phyloP scores from a whole-genome alignment of 2,888 invertebrate species.

The Mesodorylaimus sp. region DNA sequence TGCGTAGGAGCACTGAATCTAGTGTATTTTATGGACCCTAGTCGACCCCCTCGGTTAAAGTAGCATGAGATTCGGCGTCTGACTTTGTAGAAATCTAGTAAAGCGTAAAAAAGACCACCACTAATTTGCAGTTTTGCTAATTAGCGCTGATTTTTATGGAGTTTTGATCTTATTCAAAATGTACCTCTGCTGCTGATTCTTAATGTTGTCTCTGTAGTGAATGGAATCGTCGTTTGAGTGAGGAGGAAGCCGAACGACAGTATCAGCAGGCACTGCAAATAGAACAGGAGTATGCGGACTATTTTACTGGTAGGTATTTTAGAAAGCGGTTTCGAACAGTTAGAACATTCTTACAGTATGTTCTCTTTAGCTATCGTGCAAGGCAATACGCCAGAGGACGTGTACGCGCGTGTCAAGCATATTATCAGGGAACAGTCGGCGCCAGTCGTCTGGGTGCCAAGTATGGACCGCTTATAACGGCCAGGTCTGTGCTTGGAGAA shows the following conservation, averaged over 20 bases:
- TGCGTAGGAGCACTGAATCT: no score
- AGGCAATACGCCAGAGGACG: slow-evolving; percentile 91
- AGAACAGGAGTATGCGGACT: slow-evolving; percentile 95
- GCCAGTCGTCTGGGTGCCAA: slow-evolving; percentile 87
- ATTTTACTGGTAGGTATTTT: slow-evolving; percentile 57
- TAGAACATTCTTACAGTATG: no score
- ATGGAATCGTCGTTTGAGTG: slow-evolving; percentile 94
- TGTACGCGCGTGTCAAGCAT: slow-evolving; percentile 80
- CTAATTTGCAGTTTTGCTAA: not conserved
- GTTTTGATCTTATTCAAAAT: slow-evolving; percentile 8
- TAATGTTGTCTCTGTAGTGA: slow-evolving; percentile 57
- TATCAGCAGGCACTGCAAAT: slow-evolving; percentile 86
- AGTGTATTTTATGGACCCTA: no score
- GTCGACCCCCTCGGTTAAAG: no score
- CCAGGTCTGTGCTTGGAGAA: no score
- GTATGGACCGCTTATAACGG: slow-evolving; percentile 48
- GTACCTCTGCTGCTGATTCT: not conserved
- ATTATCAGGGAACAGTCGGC: slow-evolving; percentile 86
- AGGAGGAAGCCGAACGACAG: slow-evolving; percentile 92
- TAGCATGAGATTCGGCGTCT: no score
- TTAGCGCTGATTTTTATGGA: not conserved
- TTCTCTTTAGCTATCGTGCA: slow-evolving; percentile 61
- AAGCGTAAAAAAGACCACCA: slow-evolving; percentile 2
- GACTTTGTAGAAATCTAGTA: not conserved
- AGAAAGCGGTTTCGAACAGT: not conserved